Base-by-base conservation (phyloP, 2,113 vertebrate species). In the Oreochromis aureus region DNA sequence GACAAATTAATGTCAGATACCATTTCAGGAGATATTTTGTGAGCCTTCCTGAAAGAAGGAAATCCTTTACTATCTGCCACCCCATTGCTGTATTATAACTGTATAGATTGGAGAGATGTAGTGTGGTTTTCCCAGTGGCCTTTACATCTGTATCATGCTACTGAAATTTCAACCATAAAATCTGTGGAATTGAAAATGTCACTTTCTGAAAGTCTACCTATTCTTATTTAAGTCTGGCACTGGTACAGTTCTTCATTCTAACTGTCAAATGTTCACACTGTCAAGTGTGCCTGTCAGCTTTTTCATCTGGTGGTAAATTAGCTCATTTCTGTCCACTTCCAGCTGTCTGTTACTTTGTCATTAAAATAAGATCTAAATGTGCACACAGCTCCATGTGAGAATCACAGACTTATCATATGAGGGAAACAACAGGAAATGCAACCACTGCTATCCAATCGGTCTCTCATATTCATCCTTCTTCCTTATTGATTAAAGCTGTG, bases 331-430 rank as follows among this genome's bases (percentile, higher is more conserved):
- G 55, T n/a, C 80, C 71, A 69, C 83, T 66, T 86, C 51, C 27
- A 58, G 15, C 84, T 80, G 89, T 82, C 91, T 88, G 80, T 88
- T 30, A 54, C 89, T 71, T 71, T 82, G 58, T 63, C 58, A 82
- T 46, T 78, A 56, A 54, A 85, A 90, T 87, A 39, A 18, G 9
- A 82, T 90, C 59, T 81, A 63, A 86, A 86, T 87, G 19, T 16
- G 7, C 15, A 53, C 4, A 39, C 34, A 22, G 19, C 53, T 86
- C 71, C 22, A 82, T 86, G 80, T 91, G 10, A 84, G 82, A 87
- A 89, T 56, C 32, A 89, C 66, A 13, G 48, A 8, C 27, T 63
- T 30, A 81, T 88, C 73, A 76, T 80, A 81, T 11, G 22, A 73
- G 80, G 46, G 61, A 54, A 27, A 5, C 54, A 82, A 56, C 63